Evolutionary conservation across 2,888 invertebrate species (phyloP).

Genomic region (Cantharis nigra): DNA sequence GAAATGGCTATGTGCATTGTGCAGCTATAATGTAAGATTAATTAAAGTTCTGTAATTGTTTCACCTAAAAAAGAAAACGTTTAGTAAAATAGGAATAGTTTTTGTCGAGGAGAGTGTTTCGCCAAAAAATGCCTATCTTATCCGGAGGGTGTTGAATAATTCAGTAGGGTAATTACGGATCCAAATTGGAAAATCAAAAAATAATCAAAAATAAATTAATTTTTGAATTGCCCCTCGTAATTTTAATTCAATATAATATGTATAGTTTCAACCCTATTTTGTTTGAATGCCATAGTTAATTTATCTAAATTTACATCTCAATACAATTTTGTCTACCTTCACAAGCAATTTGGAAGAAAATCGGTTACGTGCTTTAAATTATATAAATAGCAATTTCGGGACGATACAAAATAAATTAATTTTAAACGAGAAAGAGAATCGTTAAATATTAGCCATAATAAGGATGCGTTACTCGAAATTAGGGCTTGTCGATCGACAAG

Average conservation of each 20-base stretch:
- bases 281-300: not conserved
- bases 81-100: not conserved
- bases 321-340: conserved; percentile 4
- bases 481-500: conserved; percentile 23
- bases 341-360: conserved; percentile 4
- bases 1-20: not conserved
- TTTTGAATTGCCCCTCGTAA: not conserved
- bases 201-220: not conserved
- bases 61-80: not conserved
- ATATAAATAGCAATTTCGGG: not conserved
- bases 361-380: conserved; percentile 3
- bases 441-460: conserved; percentile 6
- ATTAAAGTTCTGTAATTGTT: not conserved
- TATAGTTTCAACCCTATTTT: conserved; percentile 1
- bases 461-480: conserved; percentile 19
- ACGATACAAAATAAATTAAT: not conserved
- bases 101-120: not conserved
- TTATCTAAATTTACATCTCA: conserved; percentile 5
- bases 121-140: not conserved
- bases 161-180: not conserved
- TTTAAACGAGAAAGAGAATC: not conserved
- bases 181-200: not conserved
- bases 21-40: not conserved
- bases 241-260: not conserved
- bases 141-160: not conserved